phyloP scores from a whole-genome alignment of 2,888 invertebrate genomes.

The Agrochola macilenta region DNA sequence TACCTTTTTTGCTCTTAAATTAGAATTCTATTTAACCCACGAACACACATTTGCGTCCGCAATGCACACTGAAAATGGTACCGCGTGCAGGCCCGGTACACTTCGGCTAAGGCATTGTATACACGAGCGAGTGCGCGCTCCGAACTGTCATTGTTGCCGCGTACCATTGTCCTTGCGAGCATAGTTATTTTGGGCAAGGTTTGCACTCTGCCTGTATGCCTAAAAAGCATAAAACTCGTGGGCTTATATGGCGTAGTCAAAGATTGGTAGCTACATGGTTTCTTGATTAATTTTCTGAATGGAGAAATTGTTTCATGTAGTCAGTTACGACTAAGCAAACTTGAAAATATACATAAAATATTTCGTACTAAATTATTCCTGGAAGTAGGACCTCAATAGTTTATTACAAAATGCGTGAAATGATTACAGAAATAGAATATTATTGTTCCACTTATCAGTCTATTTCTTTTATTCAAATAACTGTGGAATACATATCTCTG shows the following conservation, averaged over 20 bases:
- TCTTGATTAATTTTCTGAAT: neutral
- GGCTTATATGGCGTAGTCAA: neutral
- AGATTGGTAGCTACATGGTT: neutral
- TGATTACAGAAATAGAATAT: neutral
- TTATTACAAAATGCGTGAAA: neutral
- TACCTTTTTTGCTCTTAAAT: neutral
- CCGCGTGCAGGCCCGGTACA: constrained; percentile 11
- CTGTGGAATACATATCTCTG: neutral
- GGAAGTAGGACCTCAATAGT: neutral
- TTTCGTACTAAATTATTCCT: neutral
- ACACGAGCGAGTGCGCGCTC: constrained; percentile 26
- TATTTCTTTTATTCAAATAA: neutral
- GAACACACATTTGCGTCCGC: constrained; percentile 1
- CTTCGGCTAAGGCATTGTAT: constrained; percentile 50
- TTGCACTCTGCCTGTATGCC: constrained; percentile 23
- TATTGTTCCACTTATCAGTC: neutral
- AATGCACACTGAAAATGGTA: constrained; percentile 27
- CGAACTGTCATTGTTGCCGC: constrained; percentile 58
- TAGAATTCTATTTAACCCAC: neutral
- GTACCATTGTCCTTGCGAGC: constrained; percentile 54
- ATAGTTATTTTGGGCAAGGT: constrained; percentile 57
- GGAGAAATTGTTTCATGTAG: neutral
- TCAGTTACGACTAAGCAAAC: neutral
- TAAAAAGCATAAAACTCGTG: constrained; percentile 29
- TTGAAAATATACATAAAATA: neutral